A percentile compares a stretch with the other conserved stretches of the same genome.
Conservation (phyloP, 2,888 invertebrate species). For the Allacma fusca region DNA sequence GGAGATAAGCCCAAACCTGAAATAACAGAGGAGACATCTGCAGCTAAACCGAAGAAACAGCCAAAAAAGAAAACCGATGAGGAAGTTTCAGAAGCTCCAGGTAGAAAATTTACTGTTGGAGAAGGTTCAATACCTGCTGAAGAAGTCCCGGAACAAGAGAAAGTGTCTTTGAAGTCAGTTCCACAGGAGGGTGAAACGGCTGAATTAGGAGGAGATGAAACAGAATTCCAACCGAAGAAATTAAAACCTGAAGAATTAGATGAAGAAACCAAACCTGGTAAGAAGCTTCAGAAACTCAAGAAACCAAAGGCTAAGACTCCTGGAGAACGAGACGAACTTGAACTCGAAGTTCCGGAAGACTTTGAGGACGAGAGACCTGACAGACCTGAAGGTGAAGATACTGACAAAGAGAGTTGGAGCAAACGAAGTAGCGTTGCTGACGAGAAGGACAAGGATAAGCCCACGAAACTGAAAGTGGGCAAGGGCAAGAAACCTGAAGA, state of each 20-base stretch:
- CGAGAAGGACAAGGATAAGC: conserved; percentile 47
- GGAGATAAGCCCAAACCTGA: neutral
- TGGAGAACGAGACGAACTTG: neutral
- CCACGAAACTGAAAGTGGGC: conserved; percentile 63
- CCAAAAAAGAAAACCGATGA: neutral
- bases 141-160: conserved; percentile 66
- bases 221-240: too few relatives aligned
- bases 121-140: conserved; percentile 31
- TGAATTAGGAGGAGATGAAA: too few relatives aligned
- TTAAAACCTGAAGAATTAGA: neutral
- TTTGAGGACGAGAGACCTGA: conserved; percentile 13
- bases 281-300: conserved; percentile 14
- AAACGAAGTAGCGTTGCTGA: conserved; percentile 30
- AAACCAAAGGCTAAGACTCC: conserved; percentile 18
- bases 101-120: conserved; percentile 10
- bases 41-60: neutral
- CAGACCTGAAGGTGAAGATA: neutral
- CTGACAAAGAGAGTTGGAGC: neutral
- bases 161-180: neutral
- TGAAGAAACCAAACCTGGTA: neutral
- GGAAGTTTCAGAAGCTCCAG: neutral
- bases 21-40: neutral
- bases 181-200: neutral
- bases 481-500: conserved; percentile 22
- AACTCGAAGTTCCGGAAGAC: conserved; percentile 1